These are phyloP conservation scores for Macaria liturata DNA, from an alignment of 2,888 invertebrate species.

Conservation along the genomic window DNA sequence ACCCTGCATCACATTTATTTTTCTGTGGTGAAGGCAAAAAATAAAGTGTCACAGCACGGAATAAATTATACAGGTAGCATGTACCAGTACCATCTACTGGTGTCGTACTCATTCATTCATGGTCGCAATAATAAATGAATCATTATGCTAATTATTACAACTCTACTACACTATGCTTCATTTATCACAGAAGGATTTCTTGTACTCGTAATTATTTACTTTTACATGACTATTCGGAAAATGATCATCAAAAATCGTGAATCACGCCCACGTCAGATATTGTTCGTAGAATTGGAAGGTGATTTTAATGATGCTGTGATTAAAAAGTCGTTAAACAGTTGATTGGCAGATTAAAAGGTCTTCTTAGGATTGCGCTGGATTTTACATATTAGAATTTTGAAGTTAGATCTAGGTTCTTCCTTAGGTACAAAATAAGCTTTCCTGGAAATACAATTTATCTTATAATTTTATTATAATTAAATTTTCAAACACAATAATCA, in stretches of 20 bases:
- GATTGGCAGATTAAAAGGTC: constrained; percentile 22
- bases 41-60: too few relatives aligned
- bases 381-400: neutral
- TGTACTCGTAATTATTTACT: constrained; percentile 23
- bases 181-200: constrained; percentile 24
- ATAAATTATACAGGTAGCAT: too few relatives aligned
- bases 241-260: constrained; percentile 47
- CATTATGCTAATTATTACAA: constrained; percentile 56
- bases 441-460: too few relatives aligned
- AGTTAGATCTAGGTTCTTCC: too few relatives aligned
- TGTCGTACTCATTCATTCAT: constrained; percentile 51
- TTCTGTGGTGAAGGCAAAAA: too few relatives aligned
- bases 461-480: too few relatives aligned
- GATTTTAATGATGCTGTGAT: constrained; percentile 34
- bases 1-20: too few relatives aligned
- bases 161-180: constrained; percentile 39
- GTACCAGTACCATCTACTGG: too few relatives aligned
- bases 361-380: constrained; percentile 9
- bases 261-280: constrained; percentile 46
- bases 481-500: too few relatives aligned
- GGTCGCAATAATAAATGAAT: constrained; percentile 50
- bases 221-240: constrained; percentile 41
- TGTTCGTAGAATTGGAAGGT: constrained; percentile 42
- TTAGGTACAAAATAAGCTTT: too few relatives aligned
- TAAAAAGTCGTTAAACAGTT: constrained; percentile 44